Evolutionary conservation across 2,797 vertebrate species (phyloP), one percentile per base, ranked within the genome.

Genomic region (Microctenopoma lineatum): DNA sequence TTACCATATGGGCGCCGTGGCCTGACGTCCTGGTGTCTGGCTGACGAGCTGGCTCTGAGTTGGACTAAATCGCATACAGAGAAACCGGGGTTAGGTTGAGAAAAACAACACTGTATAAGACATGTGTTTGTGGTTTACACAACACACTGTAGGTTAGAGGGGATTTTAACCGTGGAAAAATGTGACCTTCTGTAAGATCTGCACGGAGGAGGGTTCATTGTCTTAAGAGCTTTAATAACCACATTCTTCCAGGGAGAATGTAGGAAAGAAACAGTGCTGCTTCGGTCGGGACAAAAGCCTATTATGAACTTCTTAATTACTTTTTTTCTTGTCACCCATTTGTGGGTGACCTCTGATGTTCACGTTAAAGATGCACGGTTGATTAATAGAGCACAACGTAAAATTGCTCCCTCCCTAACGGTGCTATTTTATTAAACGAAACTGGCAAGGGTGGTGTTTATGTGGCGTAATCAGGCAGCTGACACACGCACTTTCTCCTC

Each of bases 1-100:
- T 83, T 76, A 71, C 34, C 75, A 84, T 79, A 59, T 4, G 39
- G 26, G 15, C 62, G 64, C 44, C 7, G 3, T 12, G 27, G 66
- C 54, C 42, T 18, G 7, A 27, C 4, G 50, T 46, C 29, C 48
- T 55, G 60, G 45, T 45, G 52, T 45, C 56, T 67, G 56, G 51
- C 50, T 65, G 56, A 56, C 10, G 38, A 62, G 47, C 46, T 47
- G 50, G 18, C 44, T 54, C 66, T 29, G 36, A 69, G 45, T 59
- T 59, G 32, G 59, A 60, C 39, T 58, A 32, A 60, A 71, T 51
- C 34, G 25, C 11, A 52, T 56, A 12, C 2, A 69, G 45, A 46
- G 32, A 65, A 63, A 59, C 36, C 51, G 58, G 55, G 48, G 51
- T 52, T 68, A 34, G 50, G 72, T 14, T 45, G 21, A 4, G 47